Percentiles rank a stretch among this genome's conserved stretches.
Evolutionary conservation across 92 coral and sea anemone species (phyloP).

Genomic region (Heliopora coerulea): DNA sequence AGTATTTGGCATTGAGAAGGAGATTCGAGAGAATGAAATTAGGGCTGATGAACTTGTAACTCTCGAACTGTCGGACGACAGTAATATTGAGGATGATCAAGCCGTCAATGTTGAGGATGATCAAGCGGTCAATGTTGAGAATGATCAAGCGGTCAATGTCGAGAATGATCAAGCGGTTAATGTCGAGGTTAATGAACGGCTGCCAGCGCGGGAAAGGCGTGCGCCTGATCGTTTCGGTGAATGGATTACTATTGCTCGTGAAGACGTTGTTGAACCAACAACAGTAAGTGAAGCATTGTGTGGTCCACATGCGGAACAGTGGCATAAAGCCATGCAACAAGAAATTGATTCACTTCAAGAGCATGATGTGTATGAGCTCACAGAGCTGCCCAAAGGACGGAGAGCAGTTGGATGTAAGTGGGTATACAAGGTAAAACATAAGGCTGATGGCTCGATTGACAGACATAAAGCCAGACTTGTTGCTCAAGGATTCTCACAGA

Average conservation of each 20-base stretch:
- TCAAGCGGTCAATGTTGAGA: conserved; percentile 11
- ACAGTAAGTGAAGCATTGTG: conserved; percentile 46
- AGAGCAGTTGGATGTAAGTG: conserved; percentile 57
- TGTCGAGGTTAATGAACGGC: too few relatives aligned
- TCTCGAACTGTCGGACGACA: too few relatives aligned
- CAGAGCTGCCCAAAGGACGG: conserved; percentile 52
- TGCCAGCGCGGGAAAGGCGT: conserved; percentile 5
- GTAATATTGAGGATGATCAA: conserved; percentile 6
- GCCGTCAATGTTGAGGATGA: neutral
- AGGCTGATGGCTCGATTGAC: conserved; percentile 27
- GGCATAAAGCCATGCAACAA: conserved; percentile 50
- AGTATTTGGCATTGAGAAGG: conserved; percentile 6
- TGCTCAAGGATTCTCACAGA: conserved; percentile 52
- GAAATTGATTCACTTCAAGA: conserved; percentile 48
- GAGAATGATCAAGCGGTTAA: conserved; percentile 30
- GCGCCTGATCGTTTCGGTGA: conserved; percentile 20
- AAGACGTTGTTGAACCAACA: conserved; percentile 39
- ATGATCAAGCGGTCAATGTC: conserved; percentile 18
- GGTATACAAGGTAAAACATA: conserved; percentile 42
- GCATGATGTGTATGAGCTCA: conserved; percentile 54
- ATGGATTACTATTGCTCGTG: conserved; percentile 28
- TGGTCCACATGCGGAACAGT: conserved; percentile 43
- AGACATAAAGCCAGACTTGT: conserved; percentile 38
- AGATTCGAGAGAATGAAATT: conserved; percentile 4
- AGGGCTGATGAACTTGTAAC: conserved; percentile 30